A percentile compares a stretch with the other conserved stretches of the same genome.
Evolutionary conservation across 2,113 vertebrate species (phyloP).

Genomic region (Sylvilagus bachmani): DNA sequence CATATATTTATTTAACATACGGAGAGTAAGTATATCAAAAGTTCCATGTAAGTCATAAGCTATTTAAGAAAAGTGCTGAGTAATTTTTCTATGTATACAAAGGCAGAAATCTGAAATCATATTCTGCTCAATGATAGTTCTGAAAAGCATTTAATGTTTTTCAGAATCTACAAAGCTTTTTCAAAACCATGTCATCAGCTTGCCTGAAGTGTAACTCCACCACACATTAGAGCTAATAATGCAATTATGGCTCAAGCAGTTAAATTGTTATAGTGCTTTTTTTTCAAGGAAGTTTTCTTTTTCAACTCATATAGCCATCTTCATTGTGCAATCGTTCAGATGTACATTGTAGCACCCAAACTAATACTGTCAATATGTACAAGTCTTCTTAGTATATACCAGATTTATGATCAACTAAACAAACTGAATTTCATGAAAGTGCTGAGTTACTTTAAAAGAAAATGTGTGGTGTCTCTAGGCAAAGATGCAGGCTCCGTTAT

Average conservation of each 20-base stretch:
- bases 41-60: background rate
- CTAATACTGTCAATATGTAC: conserved; percentile 81
- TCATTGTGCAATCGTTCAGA: conserved; percentile 73
- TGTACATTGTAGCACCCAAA: conserved; percentile 71
- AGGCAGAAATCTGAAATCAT: conserved; percentile 67
- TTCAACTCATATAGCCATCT: conserved; percentile 80
- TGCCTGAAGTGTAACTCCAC: conserved; percentile 57
- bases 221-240: conserved; percentile 82
- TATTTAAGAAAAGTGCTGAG: conserved; percentile 71
- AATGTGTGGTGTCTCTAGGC: background rate
- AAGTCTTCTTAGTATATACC: conserved; percentile 72
- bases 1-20: conserved; percentile 14
- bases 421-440: conserved; percentile 79
- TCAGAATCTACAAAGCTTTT: conserved; percentile 81
- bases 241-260: conserved; percentile 82
- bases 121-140: conserved; percentile 70
- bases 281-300: conserved; percentile 74
- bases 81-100: conserved; percentile 46
- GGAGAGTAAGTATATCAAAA: background rate
- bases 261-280: conserved; percentile 80
- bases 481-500: background rate
- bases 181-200: conserved; percentile 83
- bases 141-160: conserved; percentile 76
- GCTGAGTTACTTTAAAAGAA: background rate
- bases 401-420: conserved; percentile 80